A percentile compares a stretch with the other conserved stretches of the same genome.
These are phyloP conservation scores for Taenioides sp. DNA, from an alignment of 2,797 vertebrate genomes.

Conservation along the genomic window DNA sequence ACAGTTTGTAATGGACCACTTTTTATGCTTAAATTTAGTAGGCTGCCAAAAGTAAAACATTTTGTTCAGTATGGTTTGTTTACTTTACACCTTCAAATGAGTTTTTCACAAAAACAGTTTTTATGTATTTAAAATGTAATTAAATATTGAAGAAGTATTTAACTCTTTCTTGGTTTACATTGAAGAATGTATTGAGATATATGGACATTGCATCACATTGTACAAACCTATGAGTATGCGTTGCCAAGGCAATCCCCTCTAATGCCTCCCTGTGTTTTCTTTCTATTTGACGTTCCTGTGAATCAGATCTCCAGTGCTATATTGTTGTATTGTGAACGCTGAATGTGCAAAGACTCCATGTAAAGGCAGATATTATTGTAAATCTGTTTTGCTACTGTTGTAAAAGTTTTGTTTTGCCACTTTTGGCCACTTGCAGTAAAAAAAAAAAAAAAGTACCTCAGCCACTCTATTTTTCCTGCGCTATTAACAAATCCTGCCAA, in stretches of 20 bases:
- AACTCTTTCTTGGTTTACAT: conserved; percentile 43
- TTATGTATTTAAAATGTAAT: conserved; percentile 4
- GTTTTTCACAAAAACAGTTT: conserved; percentile 33
- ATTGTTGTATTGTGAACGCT: conserved; percentile 77
- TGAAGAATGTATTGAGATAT: conserved; percentile 54
- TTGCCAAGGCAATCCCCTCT: conserved; percentile 30
- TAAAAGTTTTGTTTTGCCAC: conserved; percentile 73
- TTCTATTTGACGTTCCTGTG: conserved; percentile 82
- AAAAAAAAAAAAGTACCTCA: conserved; percentile 29
- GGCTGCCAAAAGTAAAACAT: conserved; percentile 53
- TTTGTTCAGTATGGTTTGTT: conserved; percentile 57
- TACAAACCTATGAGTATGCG: conserved; percentile 38
- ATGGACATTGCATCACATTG: conserved; percentile 18
- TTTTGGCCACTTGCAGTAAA: conserved; percentile 50
- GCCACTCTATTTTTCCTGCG: conserved; percentile 67
- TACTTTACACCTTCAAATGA: conserved; percentile 56
- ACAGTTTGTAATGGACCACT: conserved; percentile 31
- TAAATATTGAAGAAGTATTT: conserved; percentile 26
- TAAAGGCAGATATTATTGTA: conserved; percentile 69
- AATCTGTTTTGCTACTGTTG: conserved; percentile 73
- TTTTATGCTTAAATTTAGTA: conserved; percentile 35
- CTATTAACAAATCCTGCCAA: conserved; percentile 85
- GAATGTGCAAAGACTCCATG: conserved; percentile 69
- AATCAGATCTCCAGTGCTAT: conserved; percentile 65
- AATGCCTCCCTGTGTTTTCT: conserved; percentile 49